Conservation (phyloP, 2,113 vertebrate species). For the Puffinus mauretanicus region DNA sequence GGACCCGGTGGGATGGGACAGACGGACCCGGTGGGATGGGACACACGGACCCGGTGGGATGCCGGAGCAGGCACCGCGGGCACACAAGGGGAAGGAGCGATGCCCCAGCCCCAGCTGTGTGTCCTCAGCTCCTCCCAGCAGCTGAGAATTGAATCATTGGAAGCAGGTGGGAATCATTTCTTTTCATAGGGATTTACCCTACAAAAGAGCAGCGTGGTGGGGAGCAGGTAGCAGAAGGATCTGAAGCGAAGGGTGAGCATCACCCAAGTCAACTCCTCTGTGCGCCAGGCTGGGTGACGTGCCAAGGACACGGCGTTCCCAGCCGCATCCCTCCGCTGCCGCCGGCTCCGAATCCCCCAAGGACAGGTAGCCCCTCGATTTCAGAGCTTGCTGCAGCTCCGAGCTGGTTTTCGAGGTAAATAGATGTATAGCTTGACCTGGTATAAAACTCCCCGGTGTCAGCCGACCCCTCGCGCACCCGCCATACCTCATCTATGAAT, state of each 20-base stretch:
- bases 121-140: not conserved
- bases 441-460: not conserved
- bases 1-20: not conserved
- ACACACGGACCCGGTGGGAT: not conserved
- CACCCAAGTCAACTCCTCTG: too few relatives aligned
- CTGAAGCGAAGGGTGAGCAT: not conserved
- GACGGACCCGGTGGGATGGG: not conserved
- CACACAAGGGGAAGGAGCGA: not conserved
- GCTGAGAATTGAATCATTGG: not conserved
- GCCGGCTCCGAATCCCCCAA: not conserved
- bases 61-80: rapidly evolving
- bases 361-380: not conserved
- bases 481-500: constrained; percentile 28
- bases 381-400: not conserved
- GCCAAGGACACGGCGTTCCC: not conserved
- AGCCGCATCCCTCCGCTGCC: not conserved
- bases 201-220: not conserved
- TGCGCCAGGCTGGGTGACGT: not conserved
- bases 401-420: not conserved
- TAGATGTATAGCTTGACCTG: constrained; percentile 20
- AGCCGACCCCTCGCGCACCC: not conserved
- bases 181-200: constrained; percentile 7
- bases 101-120: not conserved
- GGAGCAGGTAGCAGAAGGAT: not conserved
- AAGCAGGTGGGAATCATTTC: not conserved